A percentile compares a stretch with the other conserved stretches of the same genome.
phyloP scores from a whole-genome alignment of 2,888 invertebrate genomes.

The Heliconius ethilla region DNA sequence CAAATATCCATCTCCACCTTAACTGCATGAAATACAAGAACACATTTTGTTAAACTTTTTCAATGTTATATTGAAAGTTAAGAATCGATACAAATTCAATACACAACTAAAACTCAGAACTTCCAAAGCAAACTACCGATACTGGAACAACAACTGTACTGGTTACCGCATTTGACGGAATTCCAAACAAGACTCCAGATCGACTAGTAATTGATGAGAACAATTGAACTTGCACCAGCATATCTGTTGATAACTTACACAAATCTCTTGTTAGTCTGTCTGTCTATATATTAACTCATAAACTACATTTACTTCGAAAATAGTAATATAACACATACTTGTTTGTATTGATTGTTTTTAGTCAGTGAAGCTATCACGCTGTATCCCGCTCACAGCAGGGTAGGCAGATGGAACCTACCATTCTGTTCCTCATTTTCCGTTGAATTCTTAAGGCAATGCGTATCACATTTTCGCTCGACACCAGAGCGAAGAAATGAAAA shows the following conservation, averaged over 20 bases:
- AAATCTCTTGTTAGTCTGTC: neutral
- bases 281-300: neutral
- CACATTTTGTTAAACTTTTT: neutral
- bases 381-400: no score
- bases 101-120: neutral
- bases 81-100: neutral
- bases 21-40: neutral
- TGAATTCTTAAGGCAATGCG: no score
- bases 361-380: no score
- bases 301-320: neutral
- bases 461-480: no score
- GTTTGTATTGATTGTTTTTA: no score
- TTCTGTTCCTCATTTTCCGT: no score
- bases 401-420: no score
- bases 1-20: neutral
- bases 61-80: neutral
- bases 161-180: neutral
- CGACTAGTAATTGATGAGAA: slow-evolving; percentile 11
- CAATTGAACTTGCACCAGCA: neutral
- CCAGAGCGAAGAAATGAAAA: no score
- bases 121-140: neutral
- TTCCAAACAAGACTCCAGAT: neutral
- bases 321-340: no score
- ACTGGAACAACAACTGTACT: neutral
- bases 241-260: neutral